A percentile compares a stretch with the other conserved stretches of the same genome.
phyloP scores from a whole-genome alignment of 2,797 vertebrate species.

The Amphiprion clarkii region DNA sequence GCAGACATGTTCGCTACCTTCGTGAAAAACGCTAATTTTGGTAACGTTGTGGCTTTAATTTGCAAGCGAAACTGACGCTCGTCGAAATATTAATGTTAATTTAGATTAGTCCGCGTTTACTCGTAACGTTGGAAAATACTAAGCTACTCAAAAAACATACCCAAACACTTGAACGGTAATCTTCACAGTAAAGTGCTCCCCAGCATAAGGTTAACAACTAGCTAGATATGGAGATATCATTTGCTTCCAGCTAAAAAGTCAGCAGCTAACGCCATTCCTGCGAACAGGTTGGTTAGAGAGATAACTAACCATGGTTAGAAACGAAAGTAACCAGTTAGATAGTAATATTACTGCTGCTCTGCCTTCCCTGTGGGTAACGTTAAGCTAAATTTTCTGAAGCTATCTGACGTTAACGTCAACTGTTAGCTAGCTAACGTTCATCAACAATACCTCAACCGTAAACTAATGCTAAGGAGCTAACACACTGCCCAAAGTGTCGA shows the following conservation, averaged over 20 bases:
- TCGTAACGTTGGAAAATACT: background rate
- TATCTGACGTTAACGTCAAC: constrained; percentile 29
- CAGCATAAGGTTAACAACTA: background rate
- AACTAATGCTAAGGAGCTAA: constrained; percentile 28
- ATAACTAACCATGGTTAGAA: background rate
- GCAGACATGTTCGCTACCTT: background rate
- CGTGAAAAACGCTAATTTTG: too few species aligned
- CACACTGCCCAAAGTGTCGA: background rate
- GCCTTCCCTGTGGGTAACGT: background rate
- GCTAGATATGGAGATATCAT: background rate
- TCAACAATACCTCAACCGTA: constrained; percentile 7
- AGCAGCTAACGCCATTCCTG: background rate
- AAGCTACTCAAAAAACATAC: background rate
- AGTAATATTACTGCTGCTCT: background rate
- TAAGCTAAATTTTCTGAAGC: constrained; percentile 33
- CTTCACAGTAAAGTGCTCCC: background rate
- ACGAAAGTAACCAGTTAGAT: background rate
- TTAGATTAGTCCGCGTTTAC: too few species aligned
- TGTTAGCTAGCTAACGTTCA: constrained; percentile 22
- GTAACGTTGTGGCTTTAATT: too few species aligned
- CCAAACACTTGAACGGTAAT: background rate
- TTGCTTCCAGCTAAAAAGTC: background rate
- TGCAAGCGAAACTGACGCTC: too few species aligned
- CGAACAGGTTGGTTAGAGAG: background rate
- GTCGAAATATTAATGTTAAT: too few species aligned